These are phyloP conservation scores for Drosophila erecta DNA, from an alignment of 1,140 invertebrate species.

Conservation along the genomic window DNA sequence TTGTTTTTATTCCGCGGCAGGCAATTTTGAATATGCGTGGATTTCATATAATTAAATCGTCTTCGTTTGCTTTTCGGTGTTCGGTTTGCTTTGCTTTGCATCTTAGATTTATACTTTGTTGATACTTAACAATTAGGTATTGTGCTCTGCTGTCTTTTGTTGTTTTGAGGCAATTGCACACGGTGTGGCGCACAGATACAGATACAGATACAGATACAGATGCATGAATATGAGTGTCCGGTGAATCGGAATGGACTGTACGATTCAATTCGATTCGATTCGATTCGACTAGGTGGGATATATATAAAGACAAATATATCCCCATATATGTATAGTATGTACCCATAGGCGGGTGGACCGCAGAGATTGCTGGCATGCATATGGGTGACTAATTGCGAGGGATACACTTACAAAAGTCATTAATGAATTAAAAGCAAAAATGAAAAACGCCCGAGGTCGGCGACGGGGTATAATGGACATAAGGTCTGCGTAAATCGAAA, in stretches of 20 bases:
- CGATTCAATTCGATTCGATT: not conserved
- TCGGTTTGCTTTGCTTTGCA: constrained; percentile 43
- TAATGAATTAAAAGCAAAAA: constrained; percentile 34
- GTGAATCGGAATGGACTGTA: constrained; percentile 3
- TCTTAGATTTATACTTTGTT: constrained; percentile 79
- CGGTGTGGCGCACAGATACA: no score
- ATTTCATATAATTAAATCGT: constrained; percentile 79
- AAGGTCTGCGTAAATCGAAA: not conserved
- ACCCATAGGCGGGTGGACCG: constrained; percentile 1
- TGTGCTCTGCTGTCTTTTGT: constrained; percentile 58
- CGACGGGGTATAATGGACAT: constrained; percentile 18
- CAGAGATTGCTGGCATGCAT: constrained; percentile 1
- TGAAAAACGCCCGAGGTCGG: constrained; percentile 48
- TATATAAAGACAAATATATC: not conserved
- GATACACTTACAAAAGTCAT: constrained; percentile 12
- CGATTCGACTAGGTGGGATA: not conserved
- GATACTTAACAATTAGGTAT: constrained; percentile 82
- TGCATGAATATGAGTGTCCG: not conserved
- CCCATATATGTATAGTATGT: not conserved
- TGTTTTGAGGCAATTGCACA: constrained; percentile 21
- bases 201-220: not conserved
- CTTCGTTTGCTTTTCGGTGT: constrained; percentile 4
- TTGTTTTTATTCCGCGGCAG: constrained; percentile 68
- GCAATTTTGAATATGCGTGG: constrained; percentile 55
- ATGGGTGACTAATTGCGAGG: constrained; percentile 2